These are phyloP conservation scores for pig (Sus scrofa) DNA, from an alignment of 2,113 vertebrate species.

Conservation along the genomic window DNA sequence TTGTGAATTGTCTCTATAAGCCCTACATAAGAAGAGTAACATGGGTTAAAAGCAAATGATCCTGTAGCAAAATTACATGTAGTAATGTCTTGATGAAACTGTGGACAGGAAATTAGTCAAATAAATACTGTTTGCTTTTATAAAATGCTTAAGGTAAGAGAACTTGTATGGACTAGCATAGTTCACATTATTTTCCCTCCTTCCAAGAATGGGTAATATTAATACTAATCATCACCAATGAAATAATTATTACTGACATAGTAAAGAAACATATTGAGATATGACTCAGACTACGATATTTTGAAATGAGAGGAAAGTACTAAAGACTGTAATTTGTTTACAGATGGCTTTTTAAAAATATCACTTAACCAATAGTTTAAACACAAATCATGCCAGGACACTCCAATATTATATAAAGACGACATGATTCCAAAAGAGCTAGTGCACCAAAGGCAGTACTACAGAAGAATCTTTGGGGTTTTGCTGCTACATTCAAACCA, in stretches of 20 bases:
- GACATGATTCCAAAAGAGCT: slow-evolving; percentile 35
- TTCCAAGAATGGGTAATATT: background rate
- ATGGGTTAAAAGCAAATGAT: slow-evolving; percentile 46
- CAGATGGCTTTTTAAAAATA: background rate
- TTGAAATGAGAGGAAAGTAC: slow-evolving; percentile 28
- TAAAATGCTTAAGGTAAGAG: slow-evolving; percentile 46
- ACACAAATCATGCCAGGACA: background rate
- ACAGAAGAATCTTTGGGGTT: slow-evolving; percentile 43
- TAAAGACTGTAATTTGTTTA: slow-evolving; percentile 13
- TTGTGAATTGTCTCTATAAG: slow-evolving; percentile 38
- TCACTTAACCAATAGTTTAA: slow-evolving; percentile 14
- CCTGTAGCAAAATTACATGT: slow-evolving; percentile 39
- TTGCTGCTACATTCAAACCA: slow-evolving; percentile 43
- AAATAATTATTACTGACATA: slow-evolving; percentile 23
- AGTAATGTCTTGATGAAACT: slow-evolving; percentile 1
- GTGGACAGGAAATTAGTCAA: slow-evolving; percentile 30
- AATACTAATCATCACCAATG: background rate
- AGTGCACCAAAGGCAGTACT: background rate
- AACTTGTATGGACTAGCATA: slow-evolving; percentile 14
- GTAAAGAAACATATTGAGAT: background rate
- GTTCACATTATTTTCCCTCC: background rate
- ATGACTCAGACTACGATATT: background rate
- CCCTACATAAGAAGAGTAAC: slow-evolving; percentile 30
- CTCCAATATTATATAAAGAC: slow-evolving; percentile 28
- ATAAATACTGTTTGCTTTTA: background rate